Percentiles rank a stretch among this genome's conserved stretches.
Evolutionary conservation across 2,113 vertebrate species (phyloP).

Genomic region (Cercopithecus mona): DNA sequence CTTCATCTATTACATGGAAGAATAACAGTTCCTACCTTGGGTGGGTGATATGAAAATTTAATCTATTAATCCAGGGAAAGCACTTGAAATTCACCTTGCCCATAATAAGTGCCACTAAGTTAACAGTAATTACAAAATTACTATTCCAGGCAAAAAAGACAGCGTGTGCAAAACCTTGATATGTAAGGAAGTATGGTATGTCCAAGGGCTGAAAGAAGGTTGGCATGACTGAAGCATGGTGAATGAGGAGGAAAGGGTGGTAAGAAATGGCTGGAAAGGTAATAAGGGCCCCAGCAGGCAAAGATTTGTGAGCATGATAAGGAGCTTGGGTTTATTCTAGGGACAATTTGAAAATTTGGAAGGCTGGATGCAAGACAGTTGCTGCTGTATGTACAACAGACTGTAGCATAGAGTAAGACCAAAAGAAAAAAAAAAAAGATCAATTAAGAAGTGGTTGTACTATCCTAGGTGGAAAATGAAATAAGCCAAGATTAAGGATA

Average conservation of each 20-base stretch:
- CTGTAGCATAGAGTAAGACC: neutral
- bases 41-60: neutral
- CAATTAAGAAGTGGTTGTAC: neutral
- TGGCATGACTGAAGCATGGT: neutral
- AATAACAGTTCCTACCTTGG: neutral
- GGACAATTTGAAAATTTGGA: neutral
- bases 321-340: neutral
- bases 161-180: neutral
- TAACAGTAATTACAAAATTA: neutral
- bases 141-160: neutral
- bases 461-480: neutral
- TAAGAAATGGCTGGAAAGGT: neutral
- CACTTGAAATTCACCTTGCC: neutral
- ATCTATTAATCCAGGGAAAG: conserved; percentile 18
- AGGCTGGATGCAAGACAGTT: neutral
- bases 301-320: neutral
- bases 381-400: neutral
- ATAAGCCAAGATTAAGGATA: neutral
- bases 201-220: neutral
- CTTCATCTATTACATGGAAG: neutral
- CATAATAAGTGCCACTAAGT: conserved; percentile 9
- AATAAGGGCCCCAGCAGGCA: neutral
- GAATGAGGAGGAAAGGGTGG: neutral
- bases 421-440: neutral
- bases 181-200: neutral